Conservation (phyloP, 2,113 vertebrate genomes). For the Notiomystis cincta region DNA sequence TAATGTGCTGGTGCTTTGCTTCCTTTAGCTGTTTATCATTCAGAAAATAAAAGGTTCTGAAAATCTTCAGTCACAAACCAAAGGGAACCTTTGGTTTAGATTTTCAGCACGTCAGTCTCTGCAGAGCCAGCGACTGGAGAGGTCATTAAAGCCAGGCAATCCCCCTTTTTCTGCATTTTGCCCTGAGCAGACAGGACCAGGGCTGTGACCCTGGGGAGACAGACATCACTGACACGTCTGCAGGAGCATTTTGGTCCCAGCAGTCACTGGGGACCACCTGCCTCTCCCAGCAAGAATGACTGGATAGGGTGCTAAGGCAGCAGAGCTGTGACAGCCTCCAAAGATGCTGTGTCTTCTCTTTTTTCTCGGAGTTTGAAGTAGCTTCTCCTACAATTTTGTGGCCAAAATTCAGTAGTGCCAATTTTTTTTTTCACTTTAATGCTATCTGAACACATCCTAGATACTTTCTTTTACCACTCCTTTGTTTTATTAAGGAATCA, state of each 20-base stretch:
- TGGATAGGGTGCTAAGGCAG: fast-evolving
- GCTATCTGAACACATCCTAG: background rate
- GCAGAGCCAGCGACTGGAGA: background rate
- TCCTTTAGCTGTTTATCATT: background rate
- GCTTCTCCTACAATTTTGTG: background rate
- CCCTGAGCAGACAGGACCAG: background rate
- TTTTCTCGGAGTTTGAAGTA: background rate
- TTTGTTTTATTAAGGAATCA: background rate
- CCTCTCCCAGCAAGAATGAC: background rate
- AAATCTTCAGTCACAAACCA: background rate
- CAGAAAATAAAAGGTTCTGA: background rate
- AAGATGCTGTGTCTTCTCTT: background rate
- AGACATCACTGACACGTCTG: background rate
- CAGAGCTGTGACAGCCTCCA: background rate
- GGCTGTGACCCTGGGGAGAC: background rate
- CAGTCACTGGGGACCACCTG: background rate
- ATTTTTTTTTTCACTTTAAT: background rate
- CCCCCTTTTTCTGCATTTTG: background rate
- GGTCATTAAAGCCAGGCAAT: background rate
- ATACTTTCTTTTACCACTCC: background rate
- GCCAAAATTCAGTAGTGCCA: background rate
- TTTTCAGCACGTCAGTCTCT: background rate
- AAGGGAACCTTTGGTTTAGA: background rate
- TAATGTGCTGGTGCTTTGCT: background rate
- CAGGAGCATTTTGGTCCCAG: background rate